phyloP scores from a whole-genome alignment of 2,888 invertebrate species.

The Scaptomyza parva region DNA sequence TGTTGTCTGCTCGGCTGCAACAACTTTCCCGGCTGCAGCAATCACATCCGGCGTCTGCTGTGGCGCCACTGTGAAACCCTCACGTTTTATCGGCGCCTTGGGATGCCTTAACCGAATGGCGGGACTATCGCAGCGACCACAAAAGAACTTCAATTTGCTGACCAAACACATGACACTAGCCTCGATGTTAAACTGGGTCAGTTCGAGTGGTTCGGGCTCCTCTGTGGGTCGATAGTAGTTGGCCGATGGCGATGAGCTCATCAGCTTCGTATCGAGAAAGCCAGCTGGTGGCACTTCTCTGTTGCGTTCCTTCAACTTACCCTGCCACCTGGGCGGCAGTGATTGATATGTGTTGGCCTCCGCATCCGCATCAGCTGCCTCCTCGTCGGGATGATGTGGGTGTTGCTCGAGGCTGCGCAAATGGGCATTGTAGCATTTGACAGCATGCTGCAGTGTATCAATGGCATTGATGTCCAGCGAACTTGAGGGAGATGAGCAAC shows the following conservation, averaged over 20 bases:
- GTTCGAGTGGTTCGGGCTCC: slow-evolving; percentile 93
- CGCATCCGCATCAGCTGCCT: neutral
- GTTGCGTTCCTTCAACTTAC: slow-evolving; percentile 59
- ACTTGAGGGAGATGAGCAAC: slow-evolving; percentile 71
- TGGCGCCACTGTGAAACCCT: slow-evolving; percentile 76
- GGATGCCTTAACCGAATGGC: slow-evolving; percentile 88
- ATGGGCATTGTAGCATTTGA: slow-evolving; percentile 83
- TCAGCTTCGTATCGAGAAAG: slow-evolving; percentile 86
- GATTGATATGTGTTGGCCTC: slow-evolving; percentile 75
- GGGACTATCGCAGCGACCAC: slow-evolving; percentile 90
- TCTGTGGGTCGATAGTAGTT: slow-evolving; percentile 92
- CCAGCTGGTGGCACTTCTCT: slow-evolving; percentile 66
- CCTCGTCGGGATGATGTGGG: neutral
- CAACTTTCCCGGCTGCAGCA: slow-evolving; percentile 58
- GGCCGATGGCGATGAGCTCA: slow-evolving; percentile 86
- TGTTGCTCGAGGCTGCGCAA: slow-evolving; percentile 55
- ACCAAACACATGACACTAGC: slow-evolving; percentile 94
- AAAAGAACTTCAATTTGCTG: slow-evolving; percentile 92
- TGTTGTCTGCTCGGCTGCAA: neutral
- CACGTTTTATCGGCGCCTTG: slow-evolving; percentile 78
- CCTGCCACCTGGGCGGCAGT: slow-evolving; percentile 68
- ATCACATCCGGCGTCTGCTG: slow-evolving; percentile 82
- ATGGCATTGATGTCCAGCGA: slow-evolving; percentile 83
- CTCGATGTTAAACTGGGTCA: slow-evolving; percentile 94
- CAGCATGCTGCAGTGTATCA: slow-evolving; percentile 81